These are phyloP conservation scores for Paedocypris sp. DNA, from an alignment of 2,113 vertebrate genomes.

Conservation along the genomic window DNA sequence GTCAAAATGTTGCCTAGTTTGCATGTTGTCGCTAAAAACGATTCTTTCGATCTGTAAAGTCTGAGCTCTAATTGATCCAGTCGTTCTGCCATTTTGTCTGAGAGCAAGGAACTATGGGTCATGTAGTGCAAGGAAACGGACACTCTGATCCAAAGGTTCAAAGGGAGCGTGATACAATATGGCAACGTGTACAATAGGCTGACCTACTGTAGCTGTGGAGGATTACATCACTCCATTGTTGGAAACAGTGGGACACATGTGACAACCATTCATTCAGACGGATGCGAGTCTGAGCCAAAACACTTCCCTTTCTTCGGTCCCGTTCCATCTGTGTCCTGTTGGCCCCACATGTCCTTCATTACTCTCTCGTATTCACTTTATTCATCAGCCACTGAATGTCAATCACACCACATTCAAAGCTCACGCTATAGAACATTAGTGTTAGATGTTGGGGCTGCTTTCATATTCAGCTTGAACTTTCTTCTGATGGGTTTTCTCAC, in stretches of 20 bases:
- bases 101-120: too few species aligned
- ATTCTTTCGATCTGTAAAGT: too few species aligned
- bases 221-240: slow-evolving; percentile 27
- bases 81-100: too few species aligned
- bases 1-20: too few species aligned
- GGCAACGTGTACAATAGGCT: not conserved
- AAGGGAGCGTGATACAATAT: slow-evolving; percentile 9
- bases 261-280: slow-evolving; percentile 40
- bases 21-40: too few species aligned
- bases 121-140: too few species aligned
- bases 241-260: slow-evolving; percentile 7
- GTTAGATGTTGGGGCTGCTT: slow-evolving; percentile 9
- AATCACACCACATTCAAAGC: slow-evolving; percentile 28
- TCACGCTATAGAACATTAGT: slow-evolving; percentile 30
- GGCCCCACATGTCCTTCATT: slow-evolving; percentile 65
- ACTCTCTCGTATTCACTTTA: slow-evolving; percentile 52
- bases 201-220: not conserved
- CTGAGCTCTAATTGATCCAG: too few species aligned
- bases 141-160: too few species aligned
- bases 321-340: slow-evolving; percentile 64
- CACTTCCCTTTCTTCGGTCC: slow-evolving; percentile 51
- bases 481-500: too few species aligned
- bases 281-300: slow-evolving; percentile 42
- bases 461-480: slow-evolving; percentile 17
- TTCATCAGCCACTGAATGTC: slow-evolving; percentile 48